Evolutionary conservation across 1,140 invertebrate genomes (phyloP).

Genomic region (Rhagoletis zephyria): DNA sequence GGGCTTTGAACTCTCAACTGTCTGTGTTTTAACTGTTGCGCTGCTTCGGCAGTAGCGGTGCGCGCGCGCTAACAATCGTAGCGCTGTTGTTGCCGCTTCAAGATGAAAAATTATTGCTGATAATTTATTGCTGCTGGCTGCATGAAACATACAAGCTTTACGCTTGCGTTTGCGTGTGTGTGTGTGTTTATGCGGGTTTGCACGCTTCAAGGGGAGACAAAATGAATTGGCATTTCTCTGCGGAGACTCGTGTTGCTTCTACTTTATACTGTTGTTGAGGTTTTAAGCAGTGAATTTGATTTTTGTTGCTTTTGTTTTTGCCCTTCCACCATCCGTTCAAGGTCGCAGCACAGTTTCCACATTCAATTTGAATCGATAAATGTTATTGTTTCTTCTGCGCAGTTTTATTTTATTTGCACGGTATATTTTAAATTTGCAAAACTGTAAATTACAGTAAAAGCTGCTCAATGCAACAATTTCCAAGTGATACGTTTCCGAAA

Average conservation of each 20-base stretch:
- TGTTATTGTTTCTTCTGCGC: neutral
- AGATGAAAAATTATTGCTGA: constrained; percentile 74
- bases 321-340: constrained; percentile 11
- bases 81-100: constrained; percentile 56
- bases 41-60: constrained; percentile 59
- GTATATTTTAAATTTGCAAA: no score
- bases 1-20: constrained; percentile 69
- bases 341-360: constrained; percentile 41
- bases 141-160: neutral
- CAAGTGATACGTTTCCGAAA: no score
- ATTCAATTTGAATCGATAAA: constrained; percentile 33
- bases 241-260: neutral
- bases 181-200: neutral
- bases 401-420: no score
- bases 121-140: constrained; percentile 69
- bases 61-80: constrained; percentile 25
- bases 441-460: no score
- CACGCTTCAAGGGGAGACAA: neutral
- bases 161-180: neutral
- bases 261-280: neutral
- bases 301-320: constrained; percentile 15
- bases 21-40: constrained; percentile 56
- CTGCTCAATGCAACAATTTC: no score
- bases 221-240: neutral
- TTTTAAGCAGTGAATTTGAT: neutral